phyloP scores from a whole-genome alignment of 2,888 invertebrate genomes.

The Zhuqinia jingwanae region DNA sequence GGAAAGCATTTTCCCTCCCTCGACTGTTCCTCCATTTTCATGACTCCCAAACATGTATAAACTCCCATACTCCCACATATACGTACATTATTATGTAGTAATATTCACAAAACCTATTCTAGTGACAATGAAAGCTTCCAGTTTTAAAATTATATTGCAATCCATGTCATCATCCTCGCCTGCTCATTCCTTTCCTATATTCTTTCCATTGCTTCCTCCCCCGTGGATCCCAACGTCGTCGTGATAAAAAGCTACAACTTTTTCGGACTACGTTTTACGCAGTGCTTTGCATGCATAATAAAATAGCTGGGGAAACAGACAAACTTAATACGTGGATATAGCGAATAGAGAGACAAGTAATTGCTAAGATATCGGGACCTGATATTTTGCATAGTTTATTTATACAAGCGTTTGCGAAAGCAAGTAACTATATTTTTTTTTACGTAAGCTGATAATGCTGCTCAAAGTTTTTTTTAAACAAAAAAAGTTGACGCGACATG shows the following conservation, averaged over 20 bases:
- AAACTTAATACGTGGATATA: neutral
- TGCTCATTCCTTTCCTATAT: neutral
- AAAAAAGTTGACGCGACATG: slow-evolving; percentile 16
- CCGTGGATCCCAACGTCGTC: neutral
- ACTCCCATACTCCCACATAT: neutral
- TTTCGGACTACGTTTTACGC: neutral
- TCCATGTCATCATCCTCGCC: slow-evolving; percentile 4
- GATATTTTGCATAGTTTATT: neutral
- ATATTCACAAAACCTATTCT: too few species aligned
- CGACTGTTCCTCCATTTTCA: neutral
- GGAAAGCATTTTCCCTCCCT: slow-evolving; percentile 12
- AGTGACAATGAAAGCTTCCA: neutral
- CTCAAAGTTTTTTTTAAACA: neutral
- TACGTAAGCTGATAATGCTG: neutral
- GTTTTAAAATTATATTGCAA: neutral
- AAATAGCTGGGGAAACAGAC: slow-evolving; percentile 22
- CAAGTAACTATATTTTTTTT: too few species aligned
- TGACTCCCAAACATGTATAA: neutral
- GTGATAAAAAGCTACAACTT: slow-evolving; percentile 6
- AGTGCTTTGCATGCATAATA: slow-evolving; percentile 42
- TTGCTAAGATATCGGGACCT: slow-evolving; percentile 1
- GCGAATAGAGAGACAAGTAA: slow-evolving; percentile 21
- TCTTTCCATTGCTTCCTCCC: neutral
- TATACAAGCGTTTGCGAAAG: neutral
- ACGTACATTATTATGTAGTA: neutral